These are phyloP conservation scores for Grallaria varia DNA, from an alignment of 2,113 vertebrate genomes.

Conservation along the genomic window DNA sequence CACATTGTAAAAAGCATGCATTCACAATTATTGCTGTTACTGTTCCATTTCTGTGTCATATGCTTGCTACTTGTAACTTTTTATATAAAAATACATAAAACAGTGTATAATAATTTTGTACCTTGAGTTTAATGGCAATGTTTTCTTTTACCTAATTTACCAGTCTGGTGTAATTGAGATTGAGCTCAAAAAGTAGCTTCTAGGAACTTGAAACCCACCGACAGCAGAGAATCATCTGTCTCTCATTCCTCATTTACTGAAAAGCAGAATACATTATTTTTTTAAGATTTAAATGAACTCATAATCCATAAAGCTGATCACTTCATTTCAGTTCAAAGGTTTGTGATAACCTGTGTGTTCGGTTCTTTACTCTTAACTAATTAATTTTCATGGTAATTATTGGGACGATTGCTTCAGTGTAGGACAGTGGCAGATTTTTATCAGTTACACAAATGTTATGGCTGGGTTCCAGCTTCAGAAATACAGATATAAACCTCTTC, in stretches of 20 bases:
- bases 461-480: background rate
- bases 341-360: background rate
- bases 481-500: background rate
- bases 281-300: background rate
- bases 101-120: constrained; percentile 79
- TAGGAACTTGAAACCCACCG: background rate
- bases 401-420: background rate
- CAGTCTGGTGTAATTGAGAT: background rate
- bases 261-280: background rate
- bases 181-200: background rate
- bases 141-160: constrained; percentile 63
- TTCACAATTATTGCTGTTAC: constrained; percentile 71
- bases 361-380: background rate
- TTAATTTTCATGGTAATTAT: background rate
- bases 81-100: constrained; percentile 80
- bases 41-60: constrained; percentile 77
- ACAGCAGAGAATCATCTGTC: background rate
- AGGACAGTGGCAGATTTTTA: background rate
- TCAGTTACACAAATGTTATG: background rate
- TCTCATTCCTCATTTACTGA: background rate
- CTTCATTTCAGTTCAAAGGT: background rate
- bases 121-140: constrained; percentile 71
- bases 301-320: background rate
- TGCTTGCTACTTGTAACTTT: constrained; percentile 83
- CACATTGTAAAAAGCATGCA: constrained; percentile 84